Evolutionary conservation across 2,888 invertebrate species (phyloP), one percentile per base, ranked within the genome.

Genomic region (Sipha maydis): DNA sequence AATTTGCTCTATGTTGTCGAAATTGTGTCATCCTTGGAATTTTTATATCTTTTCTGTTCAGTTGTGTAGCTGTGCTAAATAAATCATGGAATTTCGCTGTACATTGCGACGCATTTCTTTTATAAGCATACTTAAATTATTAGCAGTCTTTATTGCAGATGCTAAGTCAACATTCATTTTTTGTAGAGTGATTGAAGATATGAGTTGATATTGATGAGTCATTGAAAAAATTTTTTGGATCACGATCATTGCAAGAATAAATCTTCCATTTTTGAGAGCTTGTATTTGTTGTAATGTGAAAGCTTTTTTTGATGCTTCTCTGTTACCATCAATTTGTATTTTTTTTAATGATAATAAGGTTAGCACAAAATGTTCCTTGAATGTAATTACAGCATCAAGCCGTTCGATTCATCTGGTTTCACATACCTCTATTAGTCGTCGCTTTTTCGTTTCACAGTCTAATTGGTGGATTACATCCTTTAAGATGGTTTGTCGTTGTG

Each of bases 391-490:
- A 79, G 89, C 89, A 5, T 89, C 89, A 61, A 89, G 78, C 67
- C 89, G 73, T 79, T 89, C 89, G 14, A 77, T 83, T 89, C 83
- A 89, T 78, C 89, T 78, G 21, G 89, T 89, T 89, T 89, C 85
- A 77, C 89, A 85, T 21, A 89, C 31, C 61, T 83, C 88, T 31
- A 80, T 89, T 56, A 89, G 48, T 28, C 71, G 75, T 75, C 77
- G 83, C 28, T 85, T 89, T 85, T 84, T 85, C 88, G 56, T 71
- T 75, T 82, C n/a, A n/a, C n/a, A n/a, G n/a, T n/a, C n/a, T n/a
- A n/a, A n/a, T n/a, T n/a, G n/a, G n/a, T n/a, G n/a, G 61, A 48
- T 38, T 76, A 78, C 31, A 31, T 56, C 34, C 38, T 25, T 75
- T 75, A 78, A 31, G 7, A 78, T 54, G 54, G 19, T 54, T 78